Conservation (phyloP, 2,888 invertebrate species). For the Zaprionus bogoriensis region DNA sequence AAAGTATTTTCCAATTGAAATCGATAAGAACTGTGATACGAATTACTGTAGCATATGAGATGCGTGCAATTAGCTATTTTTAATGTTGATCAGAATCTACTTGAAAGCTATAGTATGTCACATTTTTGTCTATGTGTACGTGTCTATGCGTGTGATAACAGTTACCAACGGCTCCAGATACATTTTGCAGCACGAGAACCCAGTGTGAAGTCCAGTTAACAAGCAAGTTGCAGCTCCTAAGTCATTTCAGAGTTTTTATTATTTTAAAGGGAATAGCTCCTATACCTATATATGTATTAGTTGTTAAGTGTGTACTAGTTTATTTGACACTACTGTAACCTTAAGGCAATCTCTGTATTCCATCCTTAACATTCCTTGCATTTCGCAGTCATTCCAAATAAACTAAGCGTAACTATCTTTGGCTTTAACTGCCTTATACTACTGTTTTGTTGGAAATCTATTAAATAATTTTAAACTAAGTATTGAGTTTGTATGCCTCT, state of each 20-base stretch:
- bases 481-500: not conserved
- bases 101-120: not conserved
- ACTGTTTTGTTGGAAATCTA: not conserved
- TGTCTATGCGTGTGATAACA: conserved; percentile 20
- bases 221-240: conserved; percentile 10
- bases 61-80: conserved; percentile 40
- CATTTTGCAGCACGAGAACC: conserved; percentile 15
- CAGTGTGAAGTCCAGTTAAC: conserved; percentile 38
- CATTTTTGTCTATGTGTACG: conserved; percentile 3
- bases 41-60: conserved; percentile 35
- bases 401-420: not conserved
- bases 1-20: conserved; percentile 14
- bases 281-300: conserved; percentile 6
- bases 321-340: conserved; percentile 5
- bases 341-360: conserved; percentile 6
- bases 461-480: not conserved
- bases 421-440: not conserved
- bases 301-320: not conserved
- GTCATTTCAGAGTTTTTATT: not conserved
- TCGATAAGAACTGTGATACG: conserved; percentile 44
- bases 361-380: conserved; percentile 15
- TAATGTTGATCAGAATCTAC: not conserved
- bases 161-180: conserved; percentile 38
- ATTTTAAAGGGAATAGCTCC: too few species aligned
- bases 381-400: not conserved